Percentiles rank a stretch among this genome's conserved stretches.
Conservation (phyloP, 2,888 invertebrate species). For the Melanophora roralis region DNA sequence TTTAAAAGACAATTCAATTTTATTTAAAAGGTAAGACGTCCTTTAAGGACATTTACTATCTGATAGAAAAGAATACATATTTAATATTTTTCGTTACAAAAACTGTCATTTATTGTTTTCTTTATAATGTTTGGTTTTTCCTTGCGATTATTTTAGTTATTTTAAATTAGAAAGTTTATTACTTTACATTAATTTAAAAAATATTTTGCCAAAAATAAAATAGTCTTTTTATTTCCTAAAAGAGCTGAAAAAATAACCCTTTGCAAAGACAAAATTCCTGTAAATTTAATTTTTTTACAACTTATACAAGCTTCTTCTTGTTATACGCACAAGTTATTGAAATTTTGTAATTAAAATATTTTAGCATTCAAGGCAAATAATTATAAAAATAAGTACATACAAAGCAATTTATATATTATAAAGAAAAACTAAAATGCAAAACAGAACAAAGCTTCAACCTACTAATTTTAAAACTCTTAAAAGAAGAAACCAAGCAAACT, state of each 20-base stretch:
- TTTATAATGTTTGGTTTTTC: too few relatives aligned
- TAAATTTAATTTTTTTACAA: constrained; percentile 1
- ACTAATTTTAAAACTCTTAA: neutral
- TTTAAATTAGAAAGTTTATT: too few relatives aligned
- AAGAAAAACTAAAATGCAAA: constrained; percentile 52
- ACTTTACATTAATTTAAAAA: too few relatives aligned
- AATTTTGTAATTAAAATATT: constrained; percentile 51
- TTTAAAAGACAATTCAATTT: too few relatives aligned
- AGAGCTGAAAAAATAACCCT: neutral
- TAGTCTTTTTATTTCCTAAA: too few relatives aligned
- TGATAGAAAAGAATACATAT: too few relatives aligned
- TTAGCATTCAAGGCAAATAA: neutral
- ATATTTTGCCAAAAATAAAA: too few relatives aligned
- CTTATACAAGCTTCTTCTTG: neutral
- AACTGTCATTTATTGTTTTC: too few relatives aligned
- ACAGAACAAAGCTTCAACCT: neutral
- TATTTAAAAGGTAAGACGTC: too few relatives aligned
- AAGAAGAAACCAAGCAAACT: neutral
- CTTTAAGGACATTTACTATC: too few relatives aligned
- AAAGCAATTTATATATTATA: constrained; percentile 49
- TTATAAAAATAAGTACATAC: neutral
- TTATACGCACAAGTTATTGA: neutral
- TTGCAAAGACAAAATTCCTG: constrained; percentile 11
- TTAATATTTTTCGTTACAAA: too few relatives aligned
- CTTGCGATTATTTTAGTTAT: too few relatives aligned